A percentile compares a stretch with the other conserved stretches of the same genome.
Evolutionary conservation across 92 coral and sea anemone species (phyloP).

Genomic region (Hydrozoanthus gracilis): DNA sequence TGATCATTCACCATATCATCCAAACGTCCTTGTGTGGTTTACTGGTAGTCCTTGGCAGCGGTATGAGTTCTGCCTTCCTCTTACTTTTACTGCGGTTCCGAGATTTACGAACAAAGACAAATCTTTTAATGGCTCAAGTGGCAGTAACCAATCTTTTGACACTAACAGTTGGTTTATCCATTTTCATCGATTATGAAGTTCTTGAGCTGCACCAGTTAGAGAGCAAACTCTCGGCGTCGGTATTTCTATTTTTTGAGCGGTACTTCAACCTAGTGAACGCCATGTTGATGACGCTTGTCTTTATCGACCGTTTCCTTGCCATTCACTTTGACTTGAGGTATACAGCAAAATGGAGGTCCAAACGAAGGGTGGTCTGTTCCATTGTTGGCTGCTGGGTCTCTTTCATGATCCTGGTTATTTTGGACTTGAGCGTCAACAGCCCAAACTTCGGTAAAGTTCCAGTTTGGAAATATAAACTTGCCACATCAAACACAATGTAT

Average conservation of each 20-base stretch:
- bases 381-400: conserved; percentile 6
- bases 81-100: conserved; percentile 26
- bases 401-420: not conserved
- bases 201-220: conserved; percentile 27
- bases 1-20: not conserved
- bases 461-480: conserved; percentile 39
- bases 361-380: conserved; percentile 2
- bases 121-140: conserved; percentile 28
- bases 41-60: not conserved
- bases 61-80: conserved; percentile 15
- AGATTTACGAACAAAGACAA: conserved; percentile 25
- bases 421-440: conserved; percentile 17
- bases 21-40: not conserved
- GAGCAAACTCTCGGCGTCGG: not conserved
- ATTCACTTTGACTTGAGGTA: conserved; percentile 28
- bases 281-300: conserved; percentile 1
- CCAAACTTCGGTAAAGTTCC: conserved; percentile 36
- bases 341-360: conserved; percentile 32
- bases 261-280: conserved; percentile 15
- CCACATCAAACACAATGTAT: conserved; percentile 16
- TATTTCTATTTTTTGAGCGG: conserved; percentile 20
- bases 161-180: conserved; percentile 14
- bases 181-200: conserved; percentile 33
- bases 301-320: conserved; percentile 23
- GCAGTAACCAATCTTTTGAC: conserved; percentile 14